A percentile compares a stretch with the other conserved stretches of the same genome.
Conservation (phyloP, 1,140 invertebrate genomes). For the Aphidius gifuensis region DNA sequence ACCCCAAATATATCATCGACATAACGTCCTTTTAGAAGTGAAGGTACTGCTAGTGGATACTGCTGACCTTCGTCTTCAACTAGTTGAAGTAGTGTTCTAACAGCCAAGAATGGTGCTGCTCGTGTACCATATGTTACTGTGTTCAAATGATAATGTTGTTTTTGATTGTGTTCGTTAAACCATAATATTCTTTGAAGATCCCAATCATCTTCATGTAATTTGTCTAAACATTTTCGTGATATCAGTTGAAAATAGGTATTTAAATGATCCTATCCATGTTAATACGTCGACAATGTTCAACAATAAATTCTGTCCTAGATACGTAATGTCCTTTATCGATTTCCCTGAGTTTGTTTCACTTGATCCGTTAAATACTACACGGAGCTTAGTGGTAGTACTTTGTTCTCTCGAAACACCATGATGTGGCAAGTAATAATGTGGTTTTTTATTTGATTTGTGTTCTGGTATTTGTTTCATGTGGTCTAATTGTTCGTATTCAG, state of each 20-base stretch:
- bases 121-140: constrained; percentile 45
- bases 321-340: constrained; percentile 19
- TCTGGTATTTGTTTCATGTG: constrained; percentile 33
- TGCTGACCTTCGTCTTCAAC: constrained; percentile 27
- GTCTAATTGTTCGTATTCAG: constrained; percentile 39
- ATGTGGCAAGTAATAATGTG: constrained; percentile 25
- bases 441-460: background rate
- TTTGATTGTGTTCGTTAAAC: constrained; percentile 21
- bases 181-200: constrained; percentile 42
- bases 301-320: constrained; percentile 5
- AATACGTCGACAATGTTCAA: too few species aligned
- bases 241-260: constrained; percentile 32
- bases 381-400: constrained; percentile 21
- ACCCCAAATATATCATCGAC: constrained; percentile 3
- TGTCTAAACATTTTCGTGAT: constrained; percentile 44
- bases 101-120: constrained; percentile 37
- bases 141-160: constrained; percentile 29
- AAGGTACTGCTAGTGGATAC: constrained; percentile 22
- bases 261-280: constrained; percentile 12
- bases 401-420: constrained; percentile 21
- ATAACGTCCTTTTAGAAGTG: background rate
- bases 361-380: constrained; percentile 18
- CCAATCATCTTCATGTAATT: constrained; percentile 31
- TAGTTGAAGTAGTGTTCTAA: constrained; percentile 36
- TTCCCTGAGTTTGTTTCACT: constrained; percentile 6